These are phyloP conservation scores for Muraenolepis orangiensis DNA, from an alignment of 2,797 vertebrate species.

Conservation along the genomic window DNA sequence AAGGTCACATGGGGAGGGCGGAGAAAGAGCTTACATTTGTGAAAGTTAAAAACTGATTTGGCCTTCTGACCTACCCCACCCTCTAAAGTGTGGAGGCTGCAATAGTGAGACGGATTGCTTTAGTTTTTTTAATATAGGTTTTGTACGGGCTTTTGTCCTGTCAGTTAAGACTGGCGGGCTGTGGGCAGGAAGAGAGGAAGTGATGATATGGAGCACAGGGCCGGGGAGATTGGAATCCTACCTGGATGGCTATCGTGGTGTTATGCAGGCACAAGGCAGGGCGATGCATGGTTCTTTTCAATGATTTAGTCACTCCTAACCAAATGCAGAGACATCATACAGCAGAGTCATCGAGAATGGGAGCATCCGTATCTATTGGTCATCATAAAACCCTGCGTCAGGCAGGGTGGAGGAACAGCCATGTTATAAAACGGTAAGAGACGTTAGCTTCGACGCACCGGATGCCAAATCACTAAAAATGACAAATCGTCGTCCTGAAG, in stretches of 20 bases:
- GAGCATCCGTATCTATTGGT: background rate
- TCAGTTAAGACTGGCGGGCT: background rate
- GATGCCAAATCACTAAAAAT: slow-evolving; percentile 33
- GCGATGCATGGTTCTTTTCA: background rate
- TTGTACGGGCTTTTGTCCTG: background rate
- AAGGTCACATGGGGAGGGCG: background rate
- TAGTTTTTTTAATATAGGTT: background rate
- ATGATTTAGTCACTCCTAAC: background rate
- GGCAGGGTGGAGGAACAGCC: background rate
- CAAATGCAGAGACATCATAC: background rate
- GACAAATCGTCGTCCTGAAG: slow-evolving; percentile 37
- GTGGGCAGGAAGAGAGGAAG: background rate
- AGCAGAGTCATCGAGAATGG: background rate
- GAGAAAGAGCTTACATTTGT: background rate
- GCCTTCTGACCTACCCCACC: background rate
- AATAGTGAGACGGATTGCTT: background rate
- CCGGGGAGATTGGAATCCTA: background rate
- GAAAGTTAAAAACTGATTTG: background rate
- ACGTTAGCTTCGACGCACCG: background rate
- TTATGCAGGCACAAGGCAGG: background rate
- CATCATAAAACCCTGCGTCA: background rate
- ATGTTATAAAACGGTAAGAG: background rate
- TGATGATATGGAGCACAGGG: background rate
- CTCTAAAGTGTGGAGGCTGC: background rate
- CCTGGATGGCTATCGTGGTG: background rate